Percentiles rank a stretch among this genome's conserved stretches.
Conservation (phyloP, 2,888 invertebrate species). For the Mechanitis mazaeus region DNA sequence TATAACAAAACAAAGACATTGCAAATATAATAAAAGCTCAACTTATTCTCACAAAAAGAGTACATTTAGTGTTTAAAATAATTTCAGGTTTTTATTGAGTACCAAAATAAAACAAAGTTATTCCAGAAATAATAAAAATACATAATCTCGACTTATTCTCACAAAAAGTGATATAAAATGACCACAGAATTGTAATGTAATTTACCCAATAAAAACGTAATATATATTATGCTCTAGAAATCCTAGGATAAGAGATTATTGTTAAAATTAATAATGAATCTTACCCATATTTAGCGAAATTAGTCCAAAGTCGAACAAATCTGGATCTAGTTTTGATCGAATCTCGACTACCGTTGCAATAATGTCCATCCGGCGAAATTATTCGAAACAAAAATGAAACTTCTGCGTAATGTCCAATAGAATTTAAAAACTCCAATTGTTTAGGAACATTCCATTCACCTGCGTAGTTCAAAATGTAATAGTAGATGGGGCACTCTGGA, state of each 20-base stretch:
- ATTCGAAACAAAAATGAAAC: conserved; percentile 59
- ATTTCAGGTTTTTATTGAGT: no score
- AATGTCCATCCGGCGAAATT: conserved; percentile 36
- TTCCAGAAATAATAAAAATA: no score
- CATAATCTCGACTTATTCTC: no score
- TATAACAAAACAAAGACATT: no score
- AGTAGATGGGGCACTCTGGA: conserved; percentile 55
- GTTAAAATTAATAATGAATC: conserved; percentile 18
- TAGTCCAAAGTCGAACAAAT: conserved; percentile 69
- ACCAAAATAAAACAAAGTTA: no score
- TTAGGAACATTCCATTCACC: conserved; percentile 59
- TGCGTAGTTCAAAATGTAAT: conserved; percentile 56
- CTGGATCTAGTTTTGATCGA: conserved; percentile 52
- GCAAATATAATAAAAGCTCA: no score
- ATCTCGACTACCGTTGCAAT: conserved; percentile 55
- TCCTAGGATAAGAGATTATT: neutral
- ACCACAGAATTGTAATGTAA: no score
- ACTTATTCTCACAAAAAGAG: no score
- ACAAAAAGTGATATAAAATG: no score
- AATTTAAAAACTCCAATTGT: conserved; percentile 45
- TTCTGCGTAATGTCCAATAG: conserved; percentile 59
- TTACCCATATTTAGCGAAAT: conserved; percentile 72
- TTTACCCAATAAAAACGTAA: no score
- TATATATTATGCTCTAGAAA: no score
- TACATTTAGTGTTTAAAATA: no score